These are phyloP conservation scores for Brachionus rubens DNA, from an alignment of 1,140 invertebrate genomes.

Conservation along the genomic window DNA sequence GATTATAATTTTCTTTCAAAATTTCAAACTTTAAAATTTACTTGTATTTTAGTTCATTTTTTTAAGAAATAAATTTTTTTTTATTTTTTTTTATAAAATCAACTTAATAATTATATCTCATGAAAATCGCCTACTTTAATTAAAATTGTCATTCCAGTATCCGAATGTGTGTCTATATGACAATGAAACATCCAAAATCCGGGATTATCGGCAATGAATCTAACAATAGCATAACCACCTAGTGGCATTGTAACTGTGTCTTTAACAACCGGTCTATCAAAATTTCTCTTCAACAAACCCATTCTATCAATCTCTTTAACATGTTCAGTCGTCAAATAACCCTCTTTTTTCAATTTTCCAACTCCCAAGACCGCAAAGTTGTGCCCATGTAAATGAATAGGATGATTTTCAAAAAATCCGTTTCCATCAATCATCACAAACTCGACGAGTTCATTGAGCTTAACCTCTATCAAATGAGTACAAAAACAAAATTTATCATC, in stretches of 20 bases:
- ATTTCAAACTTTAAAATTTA: too few relatives aligned
- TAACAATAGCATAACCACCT: conserved; percentile 68
- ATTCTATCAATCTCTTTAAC: conserved; percentile 47
- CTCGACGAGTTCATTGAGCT: conserved; percentile 66
- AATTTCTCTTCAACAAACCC: conserved; percentile 63
- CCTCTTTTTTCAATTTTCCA: conserved; percentile 50
- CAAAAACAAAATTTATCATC: conserved; percentile 63
- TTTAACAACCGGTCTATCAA: conserved; percentile 66
- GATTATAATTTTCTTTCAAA: too few relatives aligned
- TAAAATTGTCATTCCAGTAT: conserved; percentile 54
- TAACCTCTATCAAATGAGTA: conserved; percentile 67
- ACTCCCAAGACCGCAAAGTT: conserved; percentile 69
- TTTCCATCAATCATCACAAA: conserved; percentile 70
- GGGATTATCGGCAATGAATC: conserved; percentile 74
- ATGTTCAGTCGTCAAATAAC: not conserved
- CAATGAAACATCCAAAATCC: conserved; percentile 62
- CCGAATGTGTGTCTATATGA: conserved; percentile 52
- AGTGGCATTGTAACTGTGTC: conserved; percentile 71
- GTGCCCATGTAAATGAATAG: conserved; percentile 74
- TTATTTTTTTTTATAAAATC: too few relatives aligned
- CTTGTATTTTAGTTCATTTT: too few relatives aligned
- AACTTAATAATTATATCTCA: too few relatives aligned
- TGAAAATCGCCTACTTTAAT: conserved; percentile 21
- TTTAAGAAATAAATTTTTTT: too few relatives aligned
- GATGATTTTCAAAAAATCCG: conserved; percentile 61